phyloP scores from a whole-genome alignment of 2,888 invertebrate species.

The Lagria hirta region DNA sequence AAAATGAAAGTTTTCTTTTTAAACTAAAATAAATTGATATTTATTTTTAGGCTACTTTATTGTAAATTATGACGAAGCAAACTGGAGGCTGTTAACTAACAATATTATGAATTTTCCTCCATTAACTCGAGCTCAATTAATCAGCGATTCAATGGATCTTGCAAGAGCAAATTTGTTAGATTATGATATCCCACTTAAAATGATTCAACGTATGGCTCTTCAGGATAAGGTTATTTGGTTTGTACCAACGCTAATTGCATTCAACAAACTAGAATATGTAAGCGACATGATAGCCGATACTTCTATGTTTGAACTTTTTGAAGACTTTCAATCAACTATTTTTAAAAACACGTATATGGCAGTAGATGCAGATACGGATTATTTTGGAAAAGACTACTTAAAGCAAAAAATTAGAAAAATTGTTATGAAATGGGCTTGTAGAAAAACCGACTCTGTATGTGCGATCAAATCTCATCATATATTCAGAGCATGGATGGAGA shows the following conservation, averaged over 20 bases:
- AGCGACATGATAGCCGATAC: conserved; percentile 61
- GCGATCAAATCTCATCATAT: conserved; percentile 54
- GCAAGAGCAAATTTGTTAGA: conserved; percentile 60
- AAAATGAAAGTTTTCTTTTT: conserved; percentile 33
- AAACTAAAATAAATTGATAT: conserved; percentile 42
- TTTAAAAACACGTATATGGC: conserved; percentile 55
- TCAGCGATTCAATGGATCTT: conserved; percentile 68
- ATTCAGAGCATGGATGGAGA: conserved; percentile 58
- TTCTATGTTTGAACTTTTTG: conserved; percentile 61
- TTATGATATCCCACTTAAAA: conserved; percentile 60
- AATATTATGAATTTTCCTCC: conserved; percentile 60
- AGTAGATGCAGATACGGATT: conserved; percentile 57
- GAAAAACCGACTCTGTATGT: conserved; percentile 57
- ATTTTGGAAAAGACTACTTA: conserved; percentile 54
- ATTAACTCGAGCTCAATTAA: conserved; percentile 66
- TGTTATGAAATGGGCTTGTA: conserved; percentile 61
- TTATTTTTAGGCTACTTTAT: conserved; percentile 62
- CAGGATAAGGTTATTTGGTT: conserved; percentile 54
- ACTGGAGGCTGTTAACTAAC: conserved; percentile 60
- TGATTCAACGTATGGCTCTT: conserved; percentile 57
- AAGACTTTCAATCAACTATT: conserved; percentile 57
- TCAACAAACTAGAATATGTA: conserved; percentile 61
- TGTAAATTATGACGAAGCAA: conserved; percentile 65
- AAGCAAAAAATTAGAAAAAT: conserved; percentile 59
- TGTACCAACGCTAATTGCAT: conserved; percentile 63